Conservation (phyloP, 2,113 vertebrate genomes). For the Eptesicus fuscus region DNA sequence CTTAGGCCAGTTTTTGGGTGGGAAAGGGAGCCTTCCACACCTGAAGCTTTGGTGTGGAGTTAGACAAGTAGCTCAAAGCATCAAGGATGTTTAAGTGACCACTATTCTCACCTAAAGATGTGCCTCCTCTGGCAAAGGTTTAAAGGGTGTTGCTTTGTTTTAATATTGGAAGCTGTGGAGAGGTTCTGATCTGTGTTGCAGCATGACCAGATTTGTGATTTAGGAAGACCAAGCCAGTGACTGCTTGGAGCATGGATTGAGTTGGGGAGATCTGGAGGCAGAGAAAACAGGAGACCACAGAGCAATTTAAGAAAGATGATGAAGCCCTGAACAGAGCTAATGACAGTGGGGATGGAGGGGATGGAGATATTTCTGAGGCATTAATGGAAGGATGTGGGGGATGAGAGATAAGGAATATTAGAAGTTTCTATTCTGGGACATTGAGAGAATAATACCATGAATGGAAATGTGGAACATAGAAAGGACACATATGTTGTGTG, state of each 20-base stretch:
- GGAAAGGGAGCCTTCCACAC: not conserved
- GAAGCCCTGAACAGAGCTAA: not conserved
- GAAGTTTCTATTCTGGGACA: not conserved
- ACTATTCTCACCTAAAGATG: slow-evolving; percentile 39
- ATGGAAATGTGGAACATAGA: not conserved
- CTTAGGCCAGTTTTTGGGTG: not conserved
- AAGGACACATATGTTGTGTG: not conserved
- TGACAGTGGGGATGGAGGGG: not conserved
- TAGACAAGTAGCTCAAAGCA: not conserved
- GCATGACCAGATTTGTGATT: not conserved
- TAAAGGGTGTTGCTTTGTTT: not conserved
- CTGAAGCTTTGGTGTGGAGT: not conserved
- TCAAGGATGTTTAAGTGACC: not conserved
- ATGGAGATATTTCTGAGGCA: not conserved
- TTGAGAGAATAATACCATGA: not conserved
- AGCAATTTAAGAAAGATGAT: not conserved
- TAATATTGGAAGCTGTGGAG: not conserved
- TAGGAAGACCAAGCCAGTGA: not conserved
- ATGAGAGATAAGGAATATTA: not conserved
- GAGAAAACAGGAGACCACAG: not conserved
- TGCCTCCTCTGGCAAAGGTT: not conserved
- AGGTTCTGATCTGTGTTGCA: not conserved
- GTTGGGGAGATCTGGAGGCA: not conserved
- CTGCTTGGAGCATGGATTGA: not conserved
- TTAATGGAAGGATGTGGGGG: not conserved